These are phyloP conservation scores for Agrochola litura DNA, from an alignment of 2,888 invertebrate species.

Conservation along the genomic window DNA sequence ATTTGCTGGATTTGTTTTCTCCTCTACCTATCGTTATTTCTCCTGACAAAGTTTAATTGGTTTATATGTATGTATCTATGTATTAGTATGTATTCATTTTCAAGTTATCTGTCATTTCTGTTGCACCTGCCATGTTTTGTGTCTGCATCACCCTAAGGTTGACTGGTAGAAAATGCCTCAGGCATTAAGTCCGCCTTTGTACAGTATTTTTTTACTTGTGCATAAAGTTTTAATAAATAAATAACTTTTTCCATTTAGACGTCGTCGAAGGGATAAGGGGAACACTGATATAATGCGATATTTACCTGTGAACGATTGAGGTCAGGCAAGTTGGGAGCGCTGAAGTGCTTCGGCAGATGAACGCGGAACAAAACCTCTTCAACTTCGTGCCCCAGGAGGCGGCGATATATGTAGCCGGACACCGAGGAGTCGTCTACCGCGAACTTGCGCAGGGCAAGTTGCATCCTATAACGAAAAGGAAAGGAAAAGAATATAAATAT, in stretches of 20 bases:
- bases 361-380: constrained; percentile 98
- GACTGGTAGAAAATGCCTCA: too few species aligned
- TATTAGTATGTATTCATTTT: too few species aligned
- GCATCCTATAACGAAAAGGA: constrained; percentile 93
- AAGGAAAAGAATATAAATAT: not conserved
- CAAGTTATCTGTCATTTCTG: too few species aligned
- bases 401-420: constrained; percentile 99
- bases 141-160: too few species aligned
- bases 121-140: too few species aligned
- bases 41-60: too few species aligned
- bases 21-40: too few species aligned
- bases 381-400: constrained; percentile 97
- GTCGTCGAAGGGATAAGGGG: not conserved
- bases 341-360: constrained; percentile 98
- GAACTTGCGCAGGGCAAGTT: constrained; percentile 97
- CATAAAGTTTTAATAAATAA: too few species aligned
- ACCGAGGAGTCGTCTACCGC: constrained; percentile 99
- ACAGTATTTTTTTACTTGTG: too few species aligned
- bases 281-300: not conserved
- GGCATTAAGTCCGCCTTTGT: too few species aligned
- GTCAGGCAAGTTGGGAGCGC: constrained; percentile 99
- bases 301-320: constrained; percentile 97
- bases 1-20: too few species aligned
- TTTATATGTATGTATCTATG: too few species aligned
- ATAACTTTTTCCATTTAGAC: not conserved